Conservation (phyloP, 2,113 vertebrate species). For the Cromileptes altivelis region DNA sequence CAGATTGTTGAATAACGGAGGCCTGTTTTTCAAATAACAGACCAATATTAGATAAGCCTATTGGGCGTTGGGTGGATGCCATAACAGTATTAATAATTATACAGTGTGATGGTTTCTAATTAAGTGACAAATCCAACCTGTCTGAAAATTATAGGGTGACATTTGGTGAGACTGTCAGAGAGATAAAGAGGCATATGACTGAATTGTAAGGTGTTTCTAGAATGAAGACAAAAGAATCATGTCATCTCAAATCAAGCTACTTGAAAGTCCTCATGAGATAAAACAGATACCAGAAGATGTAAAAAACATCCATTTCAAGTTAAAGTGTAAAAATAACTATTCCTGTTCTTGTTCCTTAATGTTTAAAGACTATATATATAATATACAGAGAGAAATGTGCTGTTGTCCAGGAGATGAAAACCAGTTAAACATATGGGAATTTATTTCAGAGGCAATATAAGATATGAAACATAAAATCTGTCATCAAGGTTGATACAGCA, state of each 20-base stretch:
- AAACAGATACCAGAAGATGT: background rate
- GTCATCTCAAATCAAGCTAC: background rate
- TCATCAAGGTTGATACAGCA: too few relatives aligned
- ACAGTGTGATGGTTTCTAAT: background rate
- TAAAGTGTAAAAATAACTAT: background rate
- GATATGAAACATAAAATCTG: too few relatives aligned
- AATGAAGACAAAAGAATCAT: background rate
- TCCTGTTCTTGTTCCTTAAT: background rate
- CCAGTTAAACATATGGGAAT: too few relatives aligned
- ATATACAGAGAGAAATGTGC: background rate
- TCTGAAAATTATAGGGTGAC: background rate
- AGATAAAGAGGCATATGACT: background rate
- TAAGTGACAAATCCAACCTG: background rate
- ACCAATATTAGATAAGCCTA: background rate
- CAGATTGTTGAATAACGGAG: background rate
- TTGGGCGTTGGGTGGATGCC: background rate
- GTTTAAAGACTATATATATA: background rate
- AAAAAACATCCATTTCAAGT: background rate
- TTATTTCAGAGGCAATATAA: too few relatives aligned
- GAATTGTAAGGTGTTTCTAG: background rate
- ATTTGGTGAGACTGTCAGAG: background rate
- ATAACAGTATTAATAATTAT: background rate
- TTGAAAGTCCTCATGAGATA: background rate
- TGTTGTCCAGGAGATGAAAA: too few relatives aligned
- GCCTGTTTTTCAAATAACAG: background rate